These are phyloP conservation scores for Progne subis DNA, from an alignment of 2,113 vertebrate species.

Conservation along the genomic window DNA sequence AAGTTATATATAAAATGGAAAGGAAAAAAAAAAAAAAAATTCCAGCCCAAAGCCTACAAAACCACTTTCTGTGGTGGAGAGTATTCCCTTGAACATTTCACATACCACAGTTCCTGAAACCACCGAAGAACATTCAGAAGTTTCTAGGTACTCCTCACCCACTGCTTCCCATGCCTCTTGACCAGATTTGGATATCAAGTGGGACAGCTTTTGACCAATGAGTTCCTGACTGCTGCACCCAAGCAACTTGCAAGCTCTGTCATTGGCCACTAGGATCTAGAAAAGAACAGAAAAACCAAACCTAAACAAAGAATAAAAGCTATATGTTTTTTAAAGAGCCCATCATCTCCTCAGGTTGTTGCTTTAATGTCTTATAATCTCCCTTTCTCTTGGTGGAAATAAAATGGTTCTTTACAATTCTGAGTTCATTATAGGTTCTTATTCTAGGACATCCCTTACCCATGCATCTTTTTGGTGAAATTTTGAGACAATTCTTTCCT, in stretches of 20 bases:
- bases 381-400: not conserved
- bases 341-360: not conserved
- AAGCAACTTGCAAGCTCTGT: constrained; percentile 85
- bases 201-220: constrained; percentile 81
- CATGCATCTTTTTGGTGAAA: fast-evolving
- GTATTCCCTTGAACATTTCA: not conserved
- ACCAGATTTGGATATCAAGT: constrained; percentile 80
- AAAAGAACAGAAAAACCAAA: not conserved
- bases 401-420: not conserved
- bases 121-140: constrained; percentile 64
- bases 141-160: constrained; percentile 75
- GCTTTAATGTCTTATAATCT: not conserved
- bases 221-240: constrained; percentile 79
- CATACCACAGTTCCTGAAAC: constrained; percentile 88
- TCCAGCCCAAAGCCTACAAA: not conserved
- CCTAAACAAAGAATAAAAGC: not conserved
- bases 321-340: not conserved
- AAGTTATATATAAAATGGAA: not conserved
- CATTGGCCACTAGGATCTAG: constrained; percentile 88
- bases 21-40: not conserved
- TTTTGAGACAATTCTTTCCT: not conserved
- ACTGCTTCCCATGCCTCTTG: constrained; percentile 77
- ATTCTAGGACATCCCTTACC: not conserved
- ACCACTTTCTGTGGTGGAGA: not conserved
- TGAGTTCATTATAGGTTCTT: not conserved